phyloP scores from a whole-genome alignment of 2,797 vertebrate species.

The Sebastes flavidus region DNA sequence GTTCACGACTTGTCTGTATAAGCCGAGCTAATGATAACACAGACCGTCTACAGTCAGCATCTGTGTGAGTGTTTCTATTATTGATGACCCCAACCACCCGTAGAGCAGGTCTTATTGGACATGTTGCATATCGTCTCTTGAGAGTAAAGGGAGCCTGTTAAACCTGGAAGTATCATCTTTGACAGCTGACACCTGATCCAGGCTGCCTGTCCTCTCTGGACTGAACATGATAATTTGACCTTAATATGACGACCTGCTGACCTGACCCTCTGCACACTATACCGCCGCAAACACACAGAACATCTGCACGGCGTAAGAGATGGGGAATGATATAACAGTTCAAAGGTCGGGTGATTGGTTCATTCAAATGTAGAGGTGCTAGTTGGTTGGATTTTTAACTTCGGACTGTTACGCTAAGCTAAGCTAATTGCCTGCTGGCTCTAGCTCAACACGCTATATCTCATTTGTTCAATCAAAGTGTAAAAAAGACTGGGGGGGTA shows the following conservation, averaged over 20 bases:
- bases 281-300: background rate
- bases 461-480: background rate
- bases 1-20: constrained; percentile 19
- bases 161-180: constrained; percentile 19
- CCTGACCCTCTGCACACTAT: background rate
- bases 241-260: constrained; percentile 1
- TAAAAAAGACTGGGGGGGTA: too few relatives aligned
- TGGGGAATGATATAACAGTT: background rate
- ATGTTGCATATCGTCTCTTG: background rate
- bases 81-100: constrained; percentile 21
- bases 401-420: background rate
- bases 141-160: background rate
- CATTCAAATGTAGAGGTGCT: background rate
- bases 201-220: background rate
- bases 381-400: background rate
- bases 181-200: constrained; percentile 22
- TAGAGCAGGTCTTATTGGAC: constrained; percentile 3
- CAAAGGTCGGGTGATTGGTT: background rate
- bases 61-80: constrained; percentile 38
- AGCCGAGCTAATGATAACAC: constrained; percentile 26
- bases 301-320: background rate
- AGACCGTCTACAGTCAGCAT: background rate
- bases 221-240: constrained; percentile 39
- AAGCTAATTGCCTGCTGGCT: background rate
- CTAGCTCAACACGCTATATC: background rate